These are phyloP conservation scores for Propithecus coquereli DNA, from an alignment of 2,113 vertebrate species.

Conservation along the genomic window DNA sequence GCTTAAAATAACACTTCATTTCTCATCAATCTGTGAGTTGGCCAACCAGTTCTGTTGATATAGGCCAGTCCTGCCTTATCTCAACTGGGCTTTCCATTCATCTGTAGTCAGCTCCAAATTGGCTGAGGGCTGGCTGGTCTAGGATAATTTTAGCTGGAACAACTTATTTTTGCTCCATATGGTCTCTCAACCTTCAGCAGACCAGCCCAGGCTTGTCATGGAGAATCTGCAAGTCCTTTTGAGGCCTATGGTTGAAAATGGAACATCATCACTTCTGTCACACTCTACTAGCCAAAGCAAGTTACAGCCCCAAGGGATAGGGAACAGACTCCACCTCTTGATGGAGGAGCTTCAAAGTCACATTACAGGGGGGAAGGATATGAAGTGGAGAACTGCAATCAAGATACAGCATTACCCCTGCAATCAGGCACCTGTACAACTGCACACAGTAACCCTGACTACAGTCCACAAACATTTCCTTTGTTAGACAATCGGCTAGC, in stretches of 20 bases:
- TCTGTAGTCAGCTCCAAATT: background rate
- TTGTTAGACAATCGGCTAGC: background rate
- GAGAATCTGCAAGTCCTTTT: background rate
- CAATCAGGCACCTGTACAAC: background rate
- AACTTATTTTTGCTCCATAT: background rate
- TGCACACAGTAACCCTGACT: background rate
- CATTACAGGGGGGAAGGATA: background rate
- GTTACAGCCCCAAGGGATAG: background rate
- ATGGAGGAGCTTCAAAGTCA: background rate
- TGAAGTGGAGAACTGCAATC: background rate
- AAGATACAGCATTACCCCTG: background rate
- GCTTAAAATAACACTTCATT: background rate
- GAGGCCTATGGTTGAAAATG: background rate
- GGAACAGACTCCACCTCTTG: background rate
- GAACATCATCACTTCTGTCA: background rate
- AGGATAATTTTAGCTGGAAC: background rate
- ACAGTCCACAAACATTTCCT: background rate
- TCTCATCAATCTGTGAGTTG: background rate
- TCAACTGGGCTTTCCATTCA: background rate
- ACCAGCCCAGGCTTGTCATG: background rate
- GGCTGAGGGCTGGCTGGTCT: background rate
- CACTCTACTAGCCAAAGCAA: background rate
- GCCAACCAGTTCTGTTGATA: background rate
- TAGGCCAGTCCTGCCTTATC: background rate
- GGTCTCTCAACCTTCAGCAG: background rate